phyloP scores from a whole-genome alignment of 2,888 invertebrate species.

The Taphrorychus bicolor region DNA sequence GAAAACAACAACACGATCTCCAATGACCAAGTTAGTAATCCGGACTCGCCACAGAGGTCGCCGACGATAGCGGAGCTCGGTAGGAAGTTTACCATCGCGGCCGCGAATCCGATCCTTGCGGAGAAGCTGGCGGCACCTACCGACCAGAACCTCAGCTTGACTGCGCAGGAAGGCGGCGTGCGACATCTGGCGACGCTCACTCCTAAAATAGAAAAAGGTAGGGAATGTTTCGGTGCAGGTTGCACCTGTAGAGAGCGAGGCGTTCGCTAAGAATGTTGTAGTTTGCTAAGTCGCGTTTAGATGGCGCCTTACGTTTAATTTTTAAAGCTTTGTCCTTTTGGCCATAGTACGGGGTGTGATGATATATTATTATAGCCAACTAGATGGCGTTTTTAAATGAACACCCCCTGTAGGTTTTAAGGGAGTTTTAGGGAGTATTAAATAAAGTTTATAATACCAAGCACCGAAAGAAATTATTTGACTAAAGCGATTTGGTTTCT shows the following conservation, averaged over 20 bases:
- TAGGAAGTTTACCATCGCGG: conserved; percentile 74
- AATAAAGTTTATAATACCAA: too few relatives aligned
- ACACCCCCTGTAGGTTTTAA: too few relatives aligned
- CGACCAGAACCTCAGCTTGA: conserved; percentile 52
- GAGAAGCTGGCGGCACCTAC: conserved; percentile 73
- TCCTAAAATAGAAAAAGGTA: conserved; percentile 60
- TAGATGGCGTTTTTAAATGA: too few relatives aligned
- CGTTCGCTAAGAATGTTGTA: too few relatives aligned
- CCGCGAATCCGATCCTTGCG: conserved; percentile 85
- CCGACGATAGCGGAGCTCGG: conserved; percentile 55
- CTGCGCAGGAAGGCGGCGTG: conserved; percentile 37
- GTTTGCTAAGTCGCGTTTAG: not conserved
- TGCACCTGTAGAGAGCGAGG: too few relatives aligned
- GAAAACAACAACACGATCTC: conserved; percentile 56
- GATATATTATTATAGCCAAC: too few relatives aligned
- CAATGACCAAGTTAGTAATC: conserved; percentile 47
- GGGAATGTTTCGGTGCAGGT: not conserved
- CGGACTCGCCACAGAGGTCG: conserved; percentile 52
- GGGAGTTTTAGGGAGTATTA: too few relatives aligned
- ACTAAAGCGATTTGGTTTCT: too few relatives aligned
- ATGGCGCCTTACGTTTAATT: too few relatives aligned
- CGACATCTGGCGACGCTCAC: conserved; percentile 58
- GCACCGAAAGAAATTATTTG: too few relatives aligned
- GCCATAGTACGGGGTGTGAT: too few relatives aligned
- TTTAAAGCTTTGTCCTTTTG: too few relatives aligned